Evolutionary conservation across 2,888 invertebrate species (phyloP).

Genomic region (Psylliodes chrysocephalus): DNA sequence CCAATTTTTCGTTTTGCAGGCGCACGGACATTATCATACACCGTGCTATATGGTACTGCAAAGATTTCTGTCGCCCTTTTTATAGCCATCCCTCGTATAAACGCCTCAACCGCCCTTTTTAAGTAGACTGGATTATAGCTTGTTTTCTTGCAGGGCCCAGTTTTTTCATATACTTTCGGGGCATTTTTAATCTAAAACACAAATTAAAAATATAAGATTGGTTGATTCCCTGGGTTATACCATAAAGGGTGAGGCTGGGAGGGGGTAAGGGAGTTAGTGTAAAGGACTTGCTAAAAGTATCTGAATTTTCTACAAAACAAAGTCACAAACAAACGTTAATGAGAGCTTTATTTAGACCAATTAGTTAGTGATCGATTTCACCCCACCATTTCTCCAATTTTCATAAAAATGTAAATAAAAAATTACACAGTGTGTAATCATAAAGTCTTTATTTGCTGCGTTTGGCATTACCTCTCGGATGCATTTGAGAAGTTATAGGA

Average conservation of each 20-base stretch:
- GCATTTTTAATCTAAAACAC: conserved; percentile 15
- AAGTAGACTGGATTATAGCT: conserved; percentile 25
- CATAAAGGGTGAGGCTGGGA: background rate
- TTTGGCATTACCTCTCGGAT: too few relatives aligned
- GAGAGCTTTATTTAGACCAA: background rate
- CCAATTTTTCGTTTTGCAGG: conserved; percentile 8
- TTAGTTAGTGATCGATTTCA: too few relatives aligned
- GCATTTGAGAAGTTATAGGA: too few relatives aligned
- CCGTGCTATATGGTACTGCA: conserved; percentile 20
- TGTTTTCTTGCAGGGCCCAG: conserved; percentile 25
- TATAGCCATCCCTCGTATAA: conserved; percentile 26
- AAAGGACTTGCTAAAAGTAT: background rate
- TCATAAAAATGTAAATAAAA: background rate
- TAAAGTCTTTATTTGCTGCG: too few relatives aligned
- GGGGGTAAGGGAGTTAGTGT: background rate
- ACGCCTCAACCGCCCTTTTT: conserved; percentile 16
- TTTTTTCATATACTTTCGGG: conserved; percentile 20
- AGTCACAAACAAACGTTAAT: background rate
- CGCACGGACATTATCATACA: conserved; percentile 21
- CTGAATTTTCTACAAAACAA: background rate
- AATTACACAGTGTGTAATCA: too few relatives aligned
- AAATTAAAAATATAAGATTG: background rate
- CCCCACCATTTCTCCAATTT: background rate
- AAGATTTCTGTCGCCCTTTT: conserved; percentile 17
- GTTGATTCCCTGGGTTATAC: background rate